Evolutionary conservation across 92 coral and sea anemone species (phyloP), one percentile per base, ranked within the genome.

Genomic region (Siderastrea siderea): DNA sequence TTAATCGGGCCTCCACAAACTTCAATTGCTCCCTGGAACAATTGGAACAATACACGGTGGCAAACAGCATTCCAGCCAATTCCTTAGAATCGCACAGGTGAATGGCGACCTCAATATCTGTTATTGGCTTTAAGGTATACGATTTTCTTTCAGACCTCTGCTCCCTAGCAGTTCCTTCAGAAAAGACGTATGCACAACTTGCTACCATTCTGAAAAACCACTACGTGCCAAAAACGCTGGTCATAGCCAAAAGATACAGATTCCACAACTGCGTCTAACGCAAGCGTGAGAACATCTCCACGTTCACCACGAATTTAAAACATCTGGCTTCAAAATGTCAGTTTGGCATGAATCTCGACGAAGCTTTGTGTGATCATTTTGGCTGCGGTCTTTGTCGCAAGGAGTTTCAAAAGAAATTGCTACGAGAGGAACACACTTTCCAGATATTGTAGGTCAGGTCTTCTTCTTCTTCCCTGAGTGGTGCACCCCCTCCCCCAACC

Each of bases 281-380:
- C 14, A 50, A 77, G 46, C 60, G 80, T 0, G 86, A 90, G 13
- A 74, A 67, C 38, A 87, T 89, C 26, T 78, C 90, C 8, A 48
- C 13, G 13, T 89, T 84, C 45, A 91, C 79, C 1, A 85, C 38
- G 38, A 26, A 26, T 26, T 26, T 26, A 26, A 26, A 26, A 26
- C 38, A 26, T 26, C 38, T 26, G 38, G 90, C 90, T 7, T 51
- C 95, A 38, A 92, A 90, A 13, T 89, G 84, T 54, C 46, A 85
- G 7, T 89, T 89, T 59, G 93, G 95, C 55, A 65, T 80, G 11
- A 78, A 82, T 67, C 82, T 92, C 46, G 79, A 74, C 15, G 76
- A 92, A 80, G 95, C 95, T 7, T 62, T 92, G 38, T 89, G 92
- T 4, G 92, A 91, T 26, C 38, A 26, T 26, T 26, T 26, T 26